These are phyloP conservation scores for Spondyliosoma cantharus DNA, from an alignment of 2,797 vertebrate genomes.

Conservation along the genomic window DNA sequence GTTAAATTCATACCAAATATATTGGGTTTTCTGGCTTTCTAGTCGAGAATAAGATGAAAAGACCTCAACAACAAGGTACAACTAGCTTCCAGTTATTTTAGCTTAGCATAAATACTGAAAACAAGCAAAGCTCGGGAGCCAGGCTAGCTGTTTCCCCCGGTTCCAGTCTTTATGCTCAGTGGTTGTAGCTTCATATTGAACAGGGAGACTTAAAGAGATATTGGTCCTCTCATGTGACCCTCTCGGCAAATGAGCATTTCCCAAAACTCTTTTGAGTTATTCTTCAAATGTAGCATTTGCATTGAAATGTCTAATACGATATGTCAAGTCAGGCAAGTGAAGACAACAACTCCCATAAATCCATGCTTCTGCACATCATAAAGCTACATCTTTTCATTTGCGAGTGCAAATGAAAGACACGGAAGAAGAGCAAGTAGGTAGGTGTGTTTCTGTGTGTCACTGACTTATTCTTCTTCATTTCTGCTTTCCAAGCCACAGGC, in stretches of 20 bases:
- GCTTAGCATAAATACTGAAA: not conserved
- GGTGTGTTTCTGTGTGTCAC: not conserved
- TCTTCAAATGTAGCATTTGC: not conserved
- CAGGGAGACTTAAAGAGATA: not conserved
- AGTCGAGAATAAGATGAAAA: not conserved
- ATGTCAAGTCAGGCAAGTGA: too few relatives aligned
- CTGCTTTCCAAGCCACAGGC: constrained; percentile 69
- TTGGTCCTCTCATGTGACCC: not conserved
- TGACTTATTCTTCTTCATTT: constrained; percentile 10
- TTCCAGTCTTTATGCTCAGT: not conserved
- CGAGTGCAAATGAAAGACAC: not conserved
- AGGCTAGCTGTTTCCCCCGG: not conserved
- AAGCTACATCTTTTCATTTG: not conserved
- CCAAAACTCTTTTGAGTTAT: not conserved
- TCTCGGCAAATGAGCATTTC: not conserved
- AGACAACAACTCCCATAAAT: too few relatives aligned
- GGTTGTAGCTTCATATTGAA: not conserved
- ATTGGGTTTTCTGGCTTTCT: not conserved
- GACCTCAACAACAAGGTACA: not conserved
- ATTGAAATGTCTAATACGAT: too few relatives aligned
- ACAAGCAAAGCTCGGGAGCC: not conserved
- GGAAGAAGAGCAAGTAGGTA: not conserved
- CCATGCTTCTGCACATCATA: too few relatives aligned
- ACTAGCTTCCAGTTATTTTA: not conserved
- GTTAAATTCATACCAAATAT: not conserved